Evolutionary conservation across 2,888 invertebrate genomes (phyloP).

Genomic region (Drosophila suboccidentalis): DNA sequence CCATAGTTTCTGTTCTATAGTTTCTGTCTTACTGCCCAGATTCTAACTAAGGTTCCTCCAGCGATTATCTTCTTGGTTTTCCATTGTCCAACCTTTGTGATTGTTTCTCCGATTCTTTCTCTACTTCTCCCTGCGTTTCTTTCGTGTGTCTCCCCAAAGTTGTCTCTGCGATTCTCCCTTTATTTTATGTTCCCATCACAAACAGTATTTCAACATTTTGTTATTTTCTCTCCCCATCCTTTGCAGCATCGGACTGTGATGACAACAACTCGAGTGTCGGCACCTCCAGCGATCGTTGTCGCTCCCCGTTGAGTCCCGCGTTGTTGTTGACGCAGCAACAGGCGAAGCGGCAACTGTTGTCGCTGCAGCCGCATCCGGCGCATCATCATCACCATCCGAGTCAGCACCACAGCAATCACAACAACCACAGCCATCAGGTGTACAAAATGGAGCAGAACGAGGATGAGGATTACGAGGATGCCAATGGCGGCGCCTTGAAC

Average conservation of each 20-base stretch:
- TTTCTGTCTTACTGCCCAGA: too few species aligned
- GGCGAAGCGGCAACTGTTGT: constrained; percentile 70
- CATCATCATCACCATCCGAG: constrained; percentile 50
- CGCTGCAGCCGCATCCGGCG: constrained; percentile 71
- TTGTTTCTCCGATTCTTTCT: too few species aligned
- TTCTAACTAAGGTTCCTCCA: too few species aligned
- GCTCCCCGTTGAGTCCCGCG: constrained; percentile 83
- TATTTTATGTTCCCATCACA: too few species aligned
- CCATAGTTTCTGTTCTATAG: too few species aligned
- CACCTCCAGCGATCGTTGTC: constrained; percentile 85
- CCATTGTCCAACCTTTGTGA: too few species aligned
- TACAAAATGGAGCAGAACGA: constrained; percentile 62
- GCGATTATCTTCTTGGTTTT: too few species aligned
- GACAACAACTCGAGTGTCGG: constrained; percentile 84
- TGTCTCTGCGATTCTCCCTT: too few species aligned
- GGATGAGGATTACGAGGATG: constrained; percentile 79
- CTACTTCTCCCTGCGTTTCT: too few species aligned
- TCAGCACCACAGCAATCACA: constrained; percentile 49
- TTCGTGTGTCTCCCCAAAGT: too few species aligned
- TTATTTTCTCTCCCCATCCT: too few species aligned
- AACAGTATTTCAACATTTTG: too few species aligned
- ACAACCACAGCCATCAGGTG: constrained; percentile 47
- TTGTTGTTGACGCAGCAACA: constrained; percentile 65
- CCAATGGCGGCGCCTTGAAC: constrained; percentile 82
- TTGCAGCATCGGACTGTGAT: constrained; percentile 84